Evolutionary conservation across 37 sponge, comb jelly and placozoan genomes (phyloP).

Genomic region (Chondrosia reniformis): DNA sequence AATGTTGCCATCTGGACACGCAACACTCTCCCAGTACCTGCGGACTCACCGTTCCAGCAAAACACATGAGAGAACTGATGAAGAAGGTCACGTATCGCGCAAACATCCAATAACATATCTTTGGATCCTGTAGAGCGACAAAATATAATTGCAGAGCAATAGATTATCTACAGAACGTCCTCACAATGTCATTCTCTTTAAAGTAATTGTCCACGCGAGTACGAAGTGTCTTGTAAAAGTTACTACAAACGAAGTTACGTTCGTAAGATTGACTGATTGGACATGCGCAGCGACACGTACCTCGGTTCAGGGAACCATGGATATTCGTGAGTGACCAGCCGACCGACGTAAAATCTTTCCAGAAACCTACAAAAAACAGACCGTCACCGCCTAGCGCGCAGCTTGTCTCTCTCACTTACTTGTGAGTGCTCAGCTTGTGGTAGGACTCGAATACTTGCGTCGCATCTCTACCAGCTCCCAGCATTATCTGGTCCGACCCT

Average conservation of each 20-base stretch:
- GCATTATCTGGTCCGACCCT: conserved; percentile 87
- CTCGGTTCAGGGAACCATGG: conserved; percentile 86
- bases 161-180: neutral
- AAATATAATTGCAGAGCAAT: neutral
- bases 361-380: conserved; percentile 47
- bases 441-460: conserved; percentile 92
- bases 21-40: neutral
- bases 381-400: neutral
- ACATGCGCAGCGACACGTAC: conserved; percentile 27
- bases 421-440: conserved; percentile 64
- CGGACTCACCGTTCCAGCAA: conserved; percentile 47
- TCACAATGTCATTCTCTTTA: conserved; percentile 86
- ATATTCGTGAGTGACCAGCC: conserved; percentile 76
- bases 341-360: conserved; percentile 92
- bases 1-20: neutral
- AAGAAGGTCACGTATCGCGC: conserved; percentile 69
- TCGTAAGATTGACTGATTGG: neutral
- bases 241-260: conserved; percentile 25
- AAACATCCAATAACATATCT: conserved; percentile 87
- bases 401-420: conserved; percentile 29
- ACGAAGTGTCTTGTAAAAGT: conserved; percentile 74
- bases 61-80: conserved; percentile 29
- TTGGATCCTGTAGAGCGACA: conserved; percentile 61
- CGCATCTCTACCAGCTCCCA: conserved; percentile 89
- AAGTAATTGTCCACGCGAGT: conserved; percentile 75